A percentile compares a stretch with the other conserved stretches of the same genome.
Evolutionary conservation across 64 coral and sea anemone species (phyloP).

Genomic region (Orbicella faveolata): DNA sequence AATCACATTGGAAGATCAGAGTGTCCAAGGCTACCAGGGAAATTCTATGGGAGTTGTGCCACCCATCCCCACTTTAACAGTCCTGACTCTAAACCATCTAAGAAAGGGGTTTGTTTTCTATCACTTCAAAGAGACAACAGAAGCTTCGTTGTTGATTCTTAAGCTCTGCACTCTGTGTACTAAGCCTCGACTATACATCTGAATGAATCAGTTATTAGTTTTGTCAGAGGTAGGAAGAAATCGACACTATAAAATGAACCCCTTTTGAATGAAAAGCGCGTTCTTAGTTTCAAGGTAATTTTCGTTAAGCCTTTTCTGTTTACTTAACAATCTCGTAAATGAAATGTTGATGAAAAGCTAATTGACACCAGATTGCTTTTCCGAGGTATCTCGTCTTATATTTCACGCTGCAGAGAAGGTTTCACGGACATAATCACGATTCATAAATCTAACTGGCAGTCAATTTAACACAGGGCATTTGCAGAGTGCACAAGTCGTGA

Average conservation of each 20-base stretch:
- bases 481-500: not conserved
- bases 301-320: constrained; percentile 21
- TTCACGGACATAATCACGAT: not conserved
- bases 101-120: not conserved
- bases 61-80: not conserved
- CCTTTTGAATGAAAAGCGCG: not conserved
- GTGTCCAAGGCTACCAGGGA: too few relatives aligned
- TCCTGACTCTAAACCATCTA: not conserved
- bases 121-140: not conserved
- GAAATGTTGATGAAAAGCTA: constrained; percentile 38
- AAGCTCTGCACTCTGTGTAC: too few relatives aligned
- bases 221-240: not conserved
- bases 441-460: too few relatives aligned
- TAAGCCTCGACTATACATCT: too few relatives aligned
- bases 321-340: constrained; percentile 21
- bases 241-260: not conserved
- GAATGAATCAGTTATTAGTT: not conserved
- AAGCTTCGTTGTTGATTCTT: not conserved
- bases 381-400: not conserved
- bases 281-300: constrained; percentile 21
- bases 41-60: not conserved
- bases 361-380: not conserved
- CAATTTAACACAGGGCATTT: too few relatives aligned
- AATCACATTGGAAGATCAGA: too few relatives aligned
- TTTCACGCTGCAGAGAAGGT: not conserved